phyloP scores from a whole-genome alignment of 2,888 invertebrate species.

The Aphodius sticticus region DNA sequence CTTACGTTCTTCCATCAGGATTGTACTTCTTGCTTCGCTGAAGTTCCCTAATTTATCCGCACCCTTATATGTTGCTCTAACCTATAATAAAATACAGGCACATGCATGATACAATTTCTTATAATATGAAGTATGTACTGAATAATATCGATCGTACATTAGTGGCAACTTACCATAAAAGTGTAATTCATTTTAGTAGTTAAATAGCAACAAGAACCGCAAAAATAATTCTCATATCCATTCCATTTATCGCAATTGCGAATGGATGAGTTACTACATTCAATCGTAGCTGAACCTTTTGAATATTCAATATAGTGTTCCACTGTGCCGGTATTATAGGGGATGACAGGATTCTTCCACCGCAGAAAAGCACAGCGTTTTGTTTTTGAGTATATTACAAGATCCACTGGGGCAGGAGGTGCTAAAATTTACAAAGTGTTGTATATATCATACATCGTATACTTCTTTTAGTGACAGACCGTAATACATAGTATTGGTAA shows the following conservation, averaged over 20 bases:
- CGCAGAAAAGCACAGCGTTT: background rate
- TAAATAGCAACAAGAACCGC: background rate
- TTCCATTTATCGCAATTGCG: background rate
- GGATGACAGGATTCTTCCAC: background rate
- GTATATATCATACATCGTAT: no score
- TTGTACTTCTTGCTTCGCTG: background rate
- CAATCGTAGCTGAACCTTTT: background rate
- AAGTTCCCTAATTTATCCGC: background rate
- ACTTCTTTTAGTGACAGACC: no score
- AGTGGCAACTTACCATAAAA: background rate
- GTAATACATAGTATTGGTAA: no score
- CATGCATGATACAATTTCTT: no score
- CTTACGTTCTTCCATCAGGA: background rate
- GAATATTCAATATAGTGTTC: background rate
- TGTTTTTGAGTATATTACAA: background rate
- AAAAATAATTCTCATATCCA: background rate
- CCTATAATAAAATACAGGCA: background rate
- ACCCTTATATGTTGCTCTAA: background rate
- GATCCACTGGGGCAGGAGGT: background rate
- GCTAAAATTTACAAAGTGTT: no score
- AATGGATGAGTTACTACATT: background rate
- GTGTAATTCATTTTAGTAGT: background rate
- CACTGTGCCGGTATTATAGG: background rate
- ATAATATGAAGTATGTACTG: no score
- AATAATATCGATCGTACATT: background rate